Conservation (phyloP, 2,888 invertebrate genomes). For the Agrotis puta region DNA sequence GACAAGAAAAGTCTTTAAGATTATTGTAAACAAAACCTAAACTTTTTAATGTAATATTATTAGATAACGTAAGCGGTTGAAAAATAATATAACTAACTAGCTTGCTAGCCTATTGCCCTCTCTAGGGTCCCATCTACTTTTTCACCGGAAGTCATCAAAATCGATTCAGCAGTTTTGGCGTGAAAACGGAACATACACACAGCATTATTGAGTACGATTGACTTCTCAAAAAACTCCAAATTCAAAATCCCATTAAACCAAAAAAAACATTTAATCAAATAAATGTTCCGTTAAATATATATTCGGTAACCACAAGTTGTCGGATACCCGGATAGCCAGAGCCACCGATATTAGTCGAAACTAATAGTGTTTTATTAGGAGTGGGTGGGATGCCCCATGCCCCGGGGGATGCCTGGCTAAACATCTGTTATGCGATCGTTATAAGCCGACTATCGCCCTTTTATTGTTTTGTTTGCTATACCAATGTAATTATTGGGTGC, state of each 20-base stretch:
- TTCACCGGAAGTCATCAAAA: no score
- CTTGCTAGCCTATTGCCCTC: no score
- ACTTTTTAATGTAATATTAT: no score
- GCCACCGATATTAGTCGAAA: constrained; percentile 52
- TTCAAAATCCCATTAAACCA: constrained; percentile 8
- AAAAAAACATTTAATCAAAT: constrained; percentile 30
- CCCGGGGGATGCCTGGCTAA: constrained; percentile 31
- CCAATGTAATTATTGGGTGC: constrained; percentile 34
- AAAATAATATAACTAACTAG: neutral
- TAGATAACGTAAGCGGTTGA: neutral
- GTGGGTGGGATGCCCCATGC: constrained; percentile 32
- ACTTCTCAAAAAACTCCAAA: neutral
- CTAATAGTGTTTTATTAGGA: constrained; percentile 57
- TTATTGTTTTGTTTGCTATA: constrained; percentile 43
- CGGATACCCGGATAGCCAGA: constrained; percentile 36
- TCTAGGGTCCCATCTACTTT: no score
- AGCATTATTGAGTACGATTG: neutral
- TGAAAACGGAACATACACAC: no score
- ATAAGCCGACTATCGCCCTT: constrained; percentile 40
- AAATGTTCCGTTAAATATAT: constrained; percentile 34
- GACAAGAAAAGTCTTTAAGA: no score
- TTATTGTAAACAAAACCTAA: neutral
- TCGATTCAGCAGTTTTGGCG: no score
- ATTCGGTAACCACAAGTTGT: constrained; percentile 34
- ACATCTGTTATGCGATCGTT: constrained; percentile 56